A percentile compares a stretch with the other conserved stretches of the same genome.
phyloP scores from a whole-genome alignment of 2,888 invertebrate species.

The Xanthostigma xanthostigma region DNA sequence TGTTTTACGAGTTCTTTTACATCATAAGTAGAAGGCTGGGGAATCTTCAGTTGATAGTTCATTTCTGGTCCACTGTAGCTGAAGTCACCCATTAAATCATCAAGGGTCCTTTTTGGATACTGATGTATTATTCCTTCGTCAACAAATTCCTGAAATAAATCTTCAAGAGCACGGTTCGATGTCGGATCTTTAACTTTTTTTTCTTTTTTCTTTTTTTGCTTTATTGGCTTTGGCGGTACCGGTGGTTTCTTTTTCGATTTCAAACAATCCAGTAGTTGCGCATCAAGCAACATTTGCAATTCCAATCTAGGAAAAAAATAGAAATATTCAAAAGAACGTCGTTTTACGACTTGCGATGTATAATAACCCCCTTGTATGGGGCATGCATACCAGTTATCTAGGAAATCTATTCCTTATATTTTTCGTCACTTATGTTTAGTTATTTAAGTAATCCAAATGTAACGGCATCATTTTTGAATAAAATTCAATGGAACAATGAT shows the following conservation, averaged over 20 bases:
- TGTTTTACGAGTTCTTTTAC: slow-evolving; percentile 41
- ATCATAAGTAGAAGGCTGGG: slow-evolving; percentile 42
- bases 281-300: slow-evolving; percentile 35
- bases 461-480: too few relatives aligned
- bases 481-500: too few relatives aligned
- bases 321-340: neutral
- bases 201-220: slow-evolving; percentile 3
- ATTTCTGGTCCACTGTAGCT: slow-evolving; percentile 42
- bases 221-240: neutral
- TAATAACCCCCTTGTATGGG: too few relatives aligned
- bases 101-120: slow-evolving; percentile 40
- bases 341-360: neutral
- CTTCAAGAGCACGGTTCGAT: slow-evolving; percentile 40
- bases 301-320: slow-evolving; percentile 24
- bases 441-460: too few relatives aligned
- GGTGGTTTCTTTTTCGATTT: slow-evolving; percentile 16
- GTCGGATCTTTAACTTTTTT: slow-evolving; percentile 44
- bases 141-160: slow-evolving; percentile 58
- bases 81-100: slow-evolving; percentile 55
- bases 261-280: slow-evolving; percentile 30
- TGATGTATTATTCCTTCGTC: slow-evolving; percentile 51
- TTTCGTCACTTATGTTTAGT: too few relatives aligned
- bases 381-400: too few relatives aligned
- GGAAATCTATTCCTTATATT: too few relatives aligned
- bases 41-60: slow-evolving; percentile 27